Evolutionary conservation across 2,888 invertebrate species (phyloP), one percentile per base, ranked within the genome.

Genomic region (Hirtodrosophila alboralis): DNA sequence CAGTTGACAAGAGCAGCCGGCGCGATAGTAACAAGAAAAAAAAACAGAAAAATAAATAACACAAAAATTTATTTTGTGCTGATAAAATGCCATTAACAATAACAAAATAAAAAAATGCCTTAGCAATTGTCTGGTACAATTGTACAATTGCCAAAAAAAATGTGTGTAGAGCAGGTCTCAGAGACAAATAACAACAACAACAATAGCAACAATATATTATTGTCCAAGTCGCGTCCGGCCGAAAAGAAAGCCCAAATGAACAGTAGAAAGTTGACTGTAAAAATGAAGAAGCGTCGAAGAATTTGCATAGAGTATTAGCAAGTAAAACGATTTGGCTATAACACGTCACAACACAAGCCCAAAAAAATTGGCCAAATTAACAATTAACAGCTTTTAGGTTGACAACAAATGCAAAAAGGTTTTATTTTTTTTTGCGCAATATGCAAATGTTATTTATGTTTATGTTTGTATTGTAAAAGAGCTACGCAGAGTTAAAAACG

Each of bases 61-160:
- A 59, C 40, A 44, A 31, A 63, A 44, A 56, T 33, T 38, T 8
- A 6, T 8, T 1, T n/a, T n/a, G n/a, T 37, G 59, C 75, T 79
- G 78, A 79, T 79, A 83, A 79, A 79, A 81, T 78, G 43, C 75
- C 79, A 65, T 68, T 44, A 41, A 36, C 63, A 83, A 68, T 38
- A 79, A 63, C 64, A 72, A 76, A 54, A 61, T 27, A 76, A 61
- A 60, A 72, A 76, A 54, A 61, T 33, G 41, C 21, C 38, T 52
- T 23, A 18, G 43, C 60, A 34, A 72, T 61, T 68, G 62, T 64
- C 49, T 45, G 21, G 18, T 30, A 36, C 7, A 27, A 47, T 47
- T 28, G 16, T 36, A 47, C 51, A 64, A 71, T 66, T 60, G 66
- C 38, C 34, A 9, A 65, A 23, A 4, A 21, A 65, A n/a, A n/a